Base-by-base conservation (phyloP, 2,113 vertebrate genomes). In the Entosphenus tridentatus region DNA sequence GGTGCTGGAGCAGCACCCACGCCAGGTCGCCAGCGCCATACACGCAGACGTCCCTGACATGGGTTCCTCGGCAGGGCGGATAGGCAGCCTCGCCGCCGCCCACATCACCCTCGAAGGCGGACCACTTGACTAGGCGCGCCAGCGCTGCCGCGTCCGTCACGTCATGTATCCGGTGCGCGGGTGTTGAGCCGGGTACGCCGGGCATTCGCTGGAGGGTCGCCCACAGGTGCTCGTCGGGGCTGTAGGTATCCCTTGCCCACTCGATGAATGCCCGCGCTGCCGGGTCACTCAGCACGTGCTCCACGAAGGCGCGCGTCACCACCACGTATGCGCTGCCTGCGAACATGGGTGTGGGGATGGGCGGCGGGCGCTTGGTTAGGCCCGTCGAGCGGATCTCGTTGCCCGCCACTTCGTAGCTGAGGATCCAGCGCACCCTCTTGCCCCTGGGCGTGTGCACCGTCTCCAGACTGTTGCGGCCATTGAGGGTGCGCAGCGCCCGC, bases 401-500 rank as follows among this genome's bases (percentile, higher is more conserved):
- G 2, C 69, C 0, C 0, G 71, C 73, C 65, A 86, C 75, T 3
- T 80, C 10, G 62, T 81, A 11, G 58, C 80, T 85, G 69, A 82
- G 87, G 62, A 21, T 57, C 88, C 89, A 93, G 6, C 90, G 84
- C 1, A 0, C 0, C 65, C 1, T 76, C 76, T 95, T 95, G 65
- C 10, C 0, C 1, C 4, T 1, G 0, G 69, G 70, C 2, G 85
- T 81, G 9, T 8, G 70, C 75, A 88, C 85, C 0, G 88, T 81
- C 76, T 96, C 89, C 82, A 95, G 70, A 69, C 73, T 92, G 74
- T 93, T 96, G 57, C 10, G 83, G 3, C 85, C 88, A 0, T 78
- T 83, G 8, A 95, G 75, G 39, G 72, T 1, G 70, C 82, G 85
- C 14, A 95, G 78, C 18, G 73, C 57, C 1, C 55, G 78, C 6